Evolutionary conservation across 2,888 invertebrate genomes (phyloP).

Genomic region (Drosophila affinis): DNA sequence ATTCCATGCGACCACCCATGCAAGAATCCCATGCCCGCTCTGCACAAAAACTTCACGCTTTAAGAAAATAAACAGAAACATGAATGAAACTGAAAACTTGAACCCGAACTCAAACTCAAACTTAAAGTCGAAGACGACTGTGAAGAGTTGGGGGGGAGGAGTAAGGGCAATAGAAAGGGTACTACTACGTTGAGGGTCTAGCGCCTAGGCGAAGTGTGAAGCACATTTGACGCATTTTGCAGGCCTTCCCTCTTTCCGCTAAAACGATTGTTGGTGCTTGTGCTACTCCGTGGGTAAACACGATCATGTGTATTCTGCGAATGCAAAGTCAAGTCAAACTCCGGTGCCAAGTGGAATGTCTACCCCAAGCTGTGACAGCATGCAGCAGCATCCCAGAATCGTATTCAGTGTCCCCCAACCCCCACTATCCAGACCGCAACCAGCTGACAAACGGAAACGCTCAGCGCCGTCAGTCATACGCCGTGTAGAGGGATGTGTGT

Average conservation of each 20-base stretch:
- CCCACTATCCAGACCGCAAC: conserved; percentile 34
- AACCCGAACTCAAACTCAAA: conserved; percentile 28
- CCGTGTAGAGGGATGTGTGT: neutral
- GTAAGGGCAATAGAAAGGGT: conserved; percentile 2
- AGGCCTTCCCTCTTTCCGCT: conserved; percentile 69
- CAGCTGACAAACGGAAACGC: conserved; percentile 75
- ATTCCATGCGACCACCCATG: conserved; percentile 66
- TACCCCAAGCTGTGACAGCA: conserved; percentile 74
- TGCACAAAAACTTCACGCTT: conserved; percentile 43
- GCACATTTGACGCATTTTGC: conserved; percentile 59
- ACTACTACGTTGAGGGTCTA: conserved; percentile 41
- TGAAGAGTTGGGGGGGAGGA: neutral
- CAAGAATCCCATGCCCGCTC: conserved; percentile 49
- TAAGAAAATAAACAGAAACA: conserved; percentile 50
- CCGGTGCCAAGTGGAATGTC: conserved; percentile 54
- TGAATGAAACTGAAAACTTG: conserved; percentile 47
- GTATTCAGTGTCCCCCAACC: conserved; percentile 13
- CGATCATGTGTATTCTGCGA: conserved; percentile 62
- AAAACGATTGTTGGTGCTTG: conserved; percentile 73
- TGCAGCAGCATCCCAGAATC: neutral
- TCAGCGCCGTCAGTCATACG: conserved; percentile 66
- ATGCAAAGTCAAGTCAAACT: conserved; percentile 33
- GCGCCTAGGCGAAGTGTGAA: conserved; percentile 63
- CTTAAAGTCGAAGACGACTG: neutral
- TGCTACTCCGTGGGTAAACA: conserved; percentile 35